phyloP scores from a whole-genome alignment of 2,888 invertebrate genomes.

The Phortica okadai region DNA sequence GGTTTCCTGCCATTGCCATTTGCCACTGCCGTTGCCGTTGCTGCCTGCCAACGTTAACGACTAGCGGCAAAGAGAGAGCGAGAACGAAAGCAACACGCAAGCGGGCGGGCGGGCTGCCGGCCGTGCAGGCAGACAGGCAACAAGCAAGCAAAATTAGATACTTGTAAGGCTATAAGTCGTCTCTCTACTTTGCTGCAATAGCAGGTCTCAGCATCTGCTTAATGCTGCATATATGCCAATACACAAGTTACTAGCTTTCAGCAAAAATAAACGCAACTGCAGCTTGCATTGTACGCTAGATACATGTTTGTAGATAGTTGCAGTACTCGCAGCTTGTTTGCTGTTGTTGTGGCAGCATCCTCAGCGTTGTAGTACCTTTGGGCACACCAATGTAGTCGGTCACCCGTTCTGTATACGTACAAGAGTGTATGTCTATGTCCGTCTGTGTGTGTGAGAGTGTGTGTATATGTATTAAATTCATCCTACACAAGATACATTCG shows the following conservation, averaged over 20 bases:
- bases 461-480: conserved; percentile 12
- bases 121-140: not conserved
- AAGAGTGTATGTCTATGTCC: not conserved
- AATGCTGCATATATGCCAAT: not conserved
- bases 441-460: conserved; percentile 4
- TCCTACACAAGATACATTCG: conserved; percentile 13
- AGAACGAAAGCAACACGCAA: not conserved
- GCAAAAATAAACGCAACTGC: too few species aligned
- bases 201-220: not conserved
- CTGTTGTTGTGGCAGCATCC: not conserved
- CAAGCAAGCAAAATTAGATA: conserved; percentile 18
- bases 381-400: not conserved
- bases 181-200: not conserved
- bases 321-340: not conserved
- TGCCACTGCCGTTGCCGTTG: conserved; percentile 1
- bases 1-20: conserved; percentile 55
- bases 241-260: not conserved
- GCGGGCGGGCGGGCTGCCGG: not conserved
- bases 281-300: not conserved
- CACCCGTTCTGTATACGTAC: not conserved
- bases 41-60: not conserved
- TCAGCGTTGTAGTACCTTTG: conserved; percentile 1
- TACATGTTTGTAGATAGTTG: not conserved
- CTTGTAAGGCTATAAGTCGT: conserved; percentile 18
- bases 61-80: not conserved